Evolutionary conservation across 1,140 invertebrate genomes (phyloP).

Genomic region (Drosophila orena): DNA sequence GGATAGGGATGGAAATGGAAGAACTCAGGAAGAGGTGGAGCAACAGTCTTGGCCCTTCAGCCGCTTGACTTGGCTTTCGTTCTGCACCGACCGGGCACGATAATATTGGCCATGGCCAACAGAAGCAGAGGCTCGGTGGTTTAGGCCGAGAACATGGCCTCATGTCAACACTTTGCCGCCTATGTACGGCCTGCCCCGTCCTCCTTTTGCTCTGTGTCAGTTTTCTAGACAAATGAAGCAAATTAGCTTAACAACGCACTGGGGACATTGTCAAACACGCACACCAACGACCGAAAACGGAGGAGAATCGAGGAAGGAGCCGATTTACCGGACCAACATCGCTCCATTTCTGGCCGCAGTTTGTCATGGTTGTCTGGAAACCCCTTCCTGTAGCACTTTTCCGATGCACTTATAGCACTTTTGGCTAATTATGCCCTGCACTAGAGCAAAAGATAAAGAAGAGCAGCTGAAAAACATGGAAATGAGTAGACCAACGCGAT

Average conservation of each 20-base stretch:
- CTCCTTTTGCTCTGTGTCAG: conserved; percentile 48
- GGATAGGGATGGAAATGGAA: neutral
- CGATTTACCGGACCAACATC: conserved; percentile 36
- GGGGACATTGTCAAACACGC: conserved; percentile 68
- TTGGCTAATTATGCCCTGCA: conserved; percentile 64
- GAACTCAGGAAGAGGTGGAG: conserved; percentile 2
- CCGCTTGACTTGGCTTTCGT: conserved; percentile 65
- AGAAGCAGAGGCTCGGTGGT: conserved; percentile 9
- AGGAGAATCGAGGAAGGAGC: conserved; percentile 4
- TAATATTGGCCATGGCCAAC: conserved; percentile 57
- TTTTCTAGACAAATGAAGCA: conserved; percentile 82
- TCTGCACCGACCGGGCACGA: conserved; percentile 54
- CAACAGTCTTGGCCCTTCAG: conserved; percentile 32
- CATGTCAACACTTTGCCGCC: conserved; percentile 72
- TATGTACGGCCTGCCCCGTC: conserved; percentile 12
- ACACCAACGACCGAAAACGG: conserved; percentile 4
- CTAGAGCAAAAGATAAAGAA: conserved; percentile 18
- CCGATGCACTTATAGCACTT: conserved; percentile 68
- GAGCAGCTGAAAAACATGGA: conserved; percentile 6
- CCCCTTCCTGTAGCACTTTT: conserved; percentile 6
- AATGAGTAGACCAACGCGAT: conserved; percentile 16
- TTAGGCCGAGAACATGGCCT: conserved; percentile 64
- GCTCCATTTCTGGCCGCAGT: conserved; percentile 36
- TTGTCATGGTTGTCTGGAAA: conserved; percentile 13
- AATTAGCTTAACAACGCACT: conserved; percentile 81